Base-by-base conservation (phyloP, 2,797 vertebrate genomes). In the Orestias chungarensis region DNA sequence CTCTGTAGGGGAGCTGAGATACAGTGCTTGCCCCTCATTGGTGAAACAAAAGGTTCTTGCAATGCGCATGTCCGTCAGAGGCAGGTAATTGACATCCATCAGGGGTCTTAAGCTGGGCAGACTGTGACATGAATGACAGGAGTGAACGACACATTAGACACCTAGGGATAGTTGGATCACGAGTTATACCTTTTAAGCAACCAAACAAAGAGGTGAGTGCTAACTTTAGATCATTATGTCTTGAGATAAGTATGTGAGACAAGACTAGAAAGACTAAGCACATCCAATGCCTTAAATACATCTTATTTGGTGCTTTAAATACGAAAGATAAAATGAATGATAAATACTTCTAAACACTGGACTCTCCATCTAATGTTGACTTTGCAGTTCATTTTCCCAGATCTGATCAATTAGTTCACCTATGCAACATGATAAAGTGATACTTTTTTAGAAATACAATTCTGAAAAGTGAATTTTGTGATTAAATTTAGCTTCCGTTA, bases 31-130 rank as follows among this genome's bases (percentile, higher is more conserved):
- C 2, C 97, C 98, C 77, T 96, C 95, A 0, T 98, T 96, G 68
- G 97, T 96, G 88, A 99, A 99, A 91, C 96, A 99, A 87, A 99
- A 99, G 68, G 98, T 99, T 91, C 97, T 93, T n/a, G 98, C 97
- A 89, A 98, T 98, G 91, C 98, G 96, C 96, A 97, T 98, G 91
- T 99, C 97, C 43, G 97, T 97, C 84, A 97, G 91, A 14, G 98
- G 97, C 91, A 99, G 91, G 85, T 99, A 99, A 88, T 96, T 97
- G 74, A 97, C 92, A 82, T 99, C 98, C 94, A 99, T 94, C 93
- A 99, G 90, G 0, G 97, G 97, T 54, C 98, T 96, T 75, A 99
- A 95, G 90, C 98, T 99, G 82, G 98, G 98, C 89, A 99, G 90
- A 94, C 98, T 99, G 91, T 42, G 78, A 75, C 78, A 49, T 62